Evolutionary conservation across 2,797 vertebrate species (phyloP).

Genomic region (Apogon talboti): DNA sequence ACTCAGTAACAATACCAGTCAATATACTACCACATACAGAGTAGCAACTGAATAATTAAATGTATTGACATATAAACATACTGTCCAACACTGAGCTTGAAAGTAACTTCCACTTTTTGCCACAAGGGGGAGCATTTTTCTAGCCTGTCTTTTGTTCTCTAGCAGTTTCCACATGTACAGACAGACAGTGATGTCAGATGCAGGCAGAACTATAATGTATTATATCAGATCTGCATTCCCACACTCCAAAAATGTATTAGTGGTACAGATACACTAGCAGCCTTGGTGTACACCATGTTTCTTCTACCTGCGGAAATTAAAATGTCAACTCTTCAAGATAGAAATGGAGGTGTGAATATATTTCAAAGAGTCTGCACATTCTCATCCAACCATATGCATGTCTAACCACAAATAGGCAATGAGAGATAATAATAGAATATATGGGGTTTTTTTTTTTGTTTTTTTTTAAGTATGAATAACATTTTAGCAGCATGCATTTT

Average conservation of each 20-base stretch:
- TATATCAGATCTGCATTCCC: slow-evolving; percentile 58
- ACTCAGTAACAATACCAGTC: slow-evolving; percentile 54
- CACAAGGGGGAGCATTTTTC: slow-evolving; percentile 71
- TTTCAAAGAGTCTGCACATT: slow-evolving; percentile 41
- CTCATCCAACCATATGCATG: slow-evolving; percentile 40
- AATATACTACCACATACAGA: slow-evolving; percentile 48
- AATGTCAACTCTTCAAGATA: slow-evolving; percentile 47
- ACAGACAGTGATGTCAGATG: slow-evolving; percentile 36
- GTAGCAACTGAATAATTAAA: slow-evolving; percentile 67
- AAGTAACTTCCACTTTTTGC: slow-evolving; percentile 19
- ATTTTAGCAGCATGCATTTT: slow-evolving; percentile 9
- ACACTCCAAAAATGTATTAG: slow-evolving; percentile 48
- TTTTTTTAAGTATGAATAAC: too few species aligned
- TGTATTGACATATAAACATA: slow-evolving; percentile 55
- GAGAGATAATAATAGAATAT: slow-evolving; percentile 17
- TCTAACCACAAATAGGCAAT: slow-evolving; percentile 42
- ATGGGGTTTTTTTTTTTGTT: too few species aligned
- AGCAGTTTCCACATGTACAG: slow-evolving; percentile 30
- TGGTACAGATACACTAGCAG: slow-evolving; percentile 49
- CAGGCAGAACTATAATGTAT: slow-evolving; percentile 33
- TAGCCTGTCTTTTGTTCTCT: slow-evolving; percentile 50
- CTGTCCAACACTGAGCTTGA: background rate
- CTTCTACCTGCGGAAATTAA: slow-evolving; percentile 66
- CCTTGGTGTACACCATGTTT: slow-evolving; percentile 35
- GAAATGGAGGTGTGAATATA: slow-evolving; percentile 28